Evolutionary conservation across 1,140 invertebrate genomes (phyloP).

Genomic region (Drosophila sulfurigaster): DNA sequence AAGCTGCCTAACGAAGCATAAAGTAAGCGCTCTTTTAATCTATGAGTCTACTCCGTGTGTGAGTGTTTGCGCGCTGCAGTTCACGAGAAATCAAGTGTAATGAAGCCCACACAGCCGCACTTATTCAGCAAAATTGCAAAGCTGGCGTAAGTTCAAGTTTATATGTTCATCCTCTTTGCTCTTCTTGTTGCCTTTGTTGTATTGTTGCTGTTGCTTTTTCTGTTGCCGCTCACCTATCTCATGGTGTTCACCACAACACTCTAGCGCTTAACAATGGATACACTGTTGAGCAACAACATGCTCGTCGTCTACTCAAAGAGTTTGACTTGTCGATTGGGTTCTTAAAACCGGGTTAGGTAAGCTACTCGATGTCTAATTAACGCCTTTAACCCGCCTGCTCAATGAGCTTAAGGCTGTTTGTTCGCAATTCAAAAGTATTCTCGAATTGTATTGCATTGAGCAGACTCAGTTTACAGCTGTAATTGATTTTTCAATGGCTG

Average conservation of each 20-base stretch:
- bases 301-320: constrained; percentile 3
- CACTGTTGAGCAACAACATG: constrained; percentile 43
- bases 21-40: constrained; percentile 60
- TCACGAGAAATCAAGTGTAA: constrained; percentile 78
- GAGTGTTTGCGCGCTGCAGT: constrained; percentile 30
- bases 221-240: constrained; percentile 1
- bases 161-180: constrained; percentile 28
- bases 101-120: constrained; percentile 56
- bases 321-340: constrained; percentile 44
- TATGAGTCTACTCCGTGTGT: constrained; percentile 3
- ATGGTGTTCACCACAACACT: constrained; percentile 42
- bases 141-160: constrained; percentile 44
- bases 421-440: background rate
- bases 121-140: constrained; percentile 50
- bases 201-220: background rate
- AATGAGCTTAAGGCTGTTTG: constrained; percentile 16
- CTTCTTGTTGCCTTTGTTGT: background rate
- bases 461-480: background rate
- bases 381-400: background rate
- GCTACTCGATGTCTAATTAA: constrained; percentile 52
- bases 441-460: constrained; percentile 3
- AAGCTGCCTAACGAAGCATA: constrained; percentile 59
- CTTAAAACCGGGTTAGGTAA: constrained; percentile 25
- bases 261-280: constrained; percentile 62
- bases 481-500: constrained; percentile 30